A percentile compares a stretch with the other conserved stretches of the same genome.
Evolutionary conservation across 2,113 vertebrate genomes (phyloP).

Genomic region (Toxotes chatareus): DNA sequence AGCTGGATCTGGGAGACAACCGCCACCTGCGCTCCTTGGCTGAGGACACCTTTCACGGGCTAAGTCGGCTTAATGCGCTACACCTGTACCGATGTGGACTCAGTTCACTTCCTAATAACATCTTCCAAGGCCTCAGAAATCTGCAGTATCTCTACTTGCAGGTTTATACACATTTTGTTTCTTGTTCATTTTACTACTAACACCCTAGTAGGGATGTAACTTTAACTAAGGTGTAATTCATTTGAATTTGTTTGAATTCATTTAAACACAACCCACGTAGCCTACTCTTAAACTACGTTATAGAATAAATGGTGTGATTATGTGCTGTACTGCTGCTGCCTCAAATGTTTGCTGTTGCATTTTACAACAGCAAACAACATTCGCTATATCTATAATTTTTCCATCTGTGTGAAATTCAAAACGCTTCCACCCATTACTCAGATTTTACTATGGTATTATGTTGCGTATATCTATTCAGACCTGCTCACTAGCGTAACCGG

Average conservation of each 20-base stretch:
- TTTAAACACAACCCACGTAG: slow-evolving; percentile 12
- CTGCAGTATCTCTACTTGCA: slow-evolving; percentile 98
- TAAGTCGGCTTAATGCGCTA: slow-evolving; percentile 92
- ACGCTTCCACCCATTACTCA: background rate
- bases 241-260: background rate
- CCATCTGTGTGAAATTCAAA: background rate
- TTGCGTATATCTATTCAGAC: slow-evolving; percentile 7
- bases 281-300: background rate
- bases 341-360: slow-evolving; percentile 12
- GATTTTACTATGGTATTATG: background rate
- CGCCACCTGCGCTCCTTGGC: slow-evolving; percentile 92
- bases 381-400: background rate
- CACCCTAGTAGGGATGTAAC: background rate
- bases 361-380: slow-evolving; percentile 16
- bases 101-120: slow-evolving; percentile 90
- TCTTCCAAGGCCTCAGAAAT: slow-evolving; percentile 94
- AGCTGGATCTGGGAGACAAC: slow-evolving; percentile 98
- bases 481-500: background rate
- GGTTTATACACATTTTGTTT: slow-evolving; percentile 44
- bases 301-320: background rate
- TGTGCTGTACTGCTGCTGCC: background rate
- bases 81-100: slow-evolving; percentile 97
- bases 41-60: slow-evolving; percentile 95
- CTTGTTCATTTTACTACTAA: background rate
- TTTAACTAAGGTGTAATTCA: background rate